Evolutionary conservation across 1,140 invertebrate genomes (phyloP).

Genomic region (Dendrolimus punctatus): DNA sequence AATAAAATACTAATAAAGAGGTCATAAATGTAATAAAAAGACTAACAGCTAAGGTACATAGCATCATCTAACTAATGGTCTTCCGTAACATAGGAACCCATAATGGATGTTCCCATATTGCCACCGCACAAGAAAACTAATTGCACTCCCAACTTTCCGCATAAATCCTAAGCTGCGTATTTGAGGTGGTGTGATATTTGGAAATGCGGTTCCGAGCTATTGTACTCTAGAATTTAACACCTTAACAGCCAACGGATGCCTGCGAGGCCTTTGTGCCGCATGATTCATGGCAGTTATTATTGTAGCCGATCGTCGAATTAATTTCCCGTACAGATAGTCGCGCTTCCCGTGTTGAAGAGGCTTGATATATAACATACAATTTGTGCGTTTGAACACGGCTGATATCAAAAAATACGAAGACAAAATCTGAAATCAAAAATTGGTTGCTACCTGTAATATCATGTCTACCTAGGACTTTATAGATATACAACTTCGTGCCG

Average conservation of each 20-base stretch:
- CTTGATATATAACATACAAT: no score
- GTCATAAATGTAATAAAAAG: no score
- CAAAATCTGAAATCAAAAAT: no score
- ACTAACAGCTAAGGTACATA: no score
- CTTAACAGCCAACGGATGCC: slow-evolving; percentile 24
- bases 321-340: slow-evolving; percentile 30
- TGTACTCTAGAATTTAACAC: slow-evolving; percentile 47
- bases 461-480: no score
- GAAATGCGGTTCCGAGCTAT: slow-evolving; percentile 22
- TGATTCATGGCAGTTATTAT: slow-evolving; percentile 51
- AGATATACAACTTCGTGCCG: no score
- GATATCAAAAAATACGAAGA: no score
- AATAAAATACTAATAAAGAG: no score
- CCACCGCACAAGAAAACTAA: slow-evolving; percentile 39
- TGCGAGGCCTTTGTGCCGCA: slow-evolving; percentile 29
- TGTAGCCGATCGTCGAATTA: slow-evolving; percentile 49
- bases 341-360: slow-evolving; percentile 8
- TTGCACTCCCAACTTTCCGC: slow-evolving; percentile 48
- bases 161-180: slow-evolving; percentile 40
- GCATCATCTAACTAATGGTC: background rate
- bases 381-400: no score
- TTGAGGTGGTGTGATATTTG: slow-evolving; percentile 20
- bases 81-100: background rate
- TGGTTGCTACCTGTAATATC: no score
- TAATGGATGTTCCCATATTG: background rate